Conservation (phyloP, 2,888 invertebrate species). For the Amitus sp. region DNA sequence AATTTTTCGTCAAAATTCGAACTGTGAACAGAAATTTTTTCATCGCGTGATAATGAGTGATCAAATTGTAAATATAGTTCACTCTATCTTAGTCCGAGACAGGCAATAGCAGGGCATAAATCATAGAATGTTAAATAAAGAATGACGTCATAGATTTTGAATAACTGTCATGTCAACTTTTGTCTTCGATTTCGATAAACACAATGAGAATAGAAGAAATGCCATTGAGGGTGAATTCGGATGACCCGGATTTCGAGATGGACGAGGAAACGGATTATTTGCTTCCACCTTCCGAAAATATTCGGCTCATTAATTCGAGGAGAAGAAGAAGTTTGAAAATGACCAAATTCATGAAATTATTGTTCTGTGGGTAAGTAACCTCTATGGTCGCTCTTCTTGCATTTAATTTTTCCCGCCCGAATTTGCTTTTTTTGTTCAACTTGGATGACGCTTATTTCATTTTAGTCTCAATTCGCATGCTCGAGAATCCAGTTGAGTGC, state of each 20-base stretch:
- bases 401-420: not conserved
- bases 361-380: slow-evolving; percentile 59
- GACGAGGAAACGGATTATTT: slow-evolving; percentile 64
- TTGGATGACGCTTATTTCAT: not conserved
- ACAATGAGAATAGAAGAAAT: slow-evolving; percentile 62
- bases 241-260: slow-evolving; percentile 63
- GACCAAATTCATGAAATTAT: slow-evolving; percentile 50
- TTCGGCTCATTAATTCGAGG: slow-evolving; percentile 47
- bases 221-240: slow-evolving; percentile 58
- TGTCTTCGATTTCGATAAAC: not conserved
- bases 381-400: slow-evolving; percentile 30
- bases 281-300: slow-evolving; percentile 58
- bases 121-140: too few species aligned
- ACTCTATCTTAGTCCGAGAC: too few species aligned
- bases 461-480: too few species aligned
- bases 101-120: too few species aligned
- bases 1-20: too few species aligned
- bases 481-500: too few species aligned
- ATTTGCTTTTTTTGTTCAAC: not conserved
- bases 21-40: too few species aligned
- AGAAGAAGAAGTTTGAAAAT: slow-evolving; percentile 55
- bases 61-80: too few species aligned
- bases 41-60: too few species aligned
- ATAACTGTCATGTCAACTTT: not conserved
- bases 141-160: not conserved